Evolutionary conservation across 2,888 invertebrate species (phyloP), one percentile per base, ranked within the genome.

Genomic region (Tanytarsus gracilentus): DNA sequence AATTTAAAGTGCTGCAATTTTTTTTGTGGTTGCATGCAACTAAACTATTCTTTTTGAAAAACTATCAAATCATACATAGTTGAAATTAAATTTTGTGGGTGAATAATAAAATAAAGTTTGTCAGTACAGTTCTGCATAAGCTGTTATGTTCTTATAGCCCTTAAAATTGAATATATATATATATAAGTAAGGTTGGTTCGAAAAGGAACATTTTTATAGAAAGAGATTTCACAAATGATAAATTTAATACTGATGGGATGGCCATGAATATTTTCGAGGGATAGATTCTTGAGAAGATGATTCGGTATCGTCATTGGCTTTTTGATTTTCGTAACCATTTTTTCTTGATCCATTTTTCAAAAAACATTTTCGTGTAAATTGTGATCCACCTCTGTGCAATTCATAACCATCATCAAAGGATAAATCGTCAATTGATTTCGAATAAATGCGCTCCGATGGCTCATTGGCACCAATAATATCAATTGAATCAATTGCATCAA

Each of bases 321-420:
- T 14, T 18, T n/a, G 3, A 11, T 25, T 23, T 1, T n/a, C 53
- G 21, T 36, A 30, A 4, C 23, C 26, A 26, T 36, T 55, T 26
- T 25, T 16, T 7, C 16, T 11, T 4, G 27, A 11, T 18, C 44
- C 48, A 40, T 72, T 68, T 14, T 62, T 63, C 33, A 74, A 73
- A 64, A 74, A 74, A 51, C 69, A 73, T 62, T 73, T 70, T 0
- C 74, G 68, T 0, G 70, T 67, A 62, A 74, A 74, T 62, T 74
- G 73, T 0, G 74, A 74, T 0, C 71, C 72, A 1, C 58, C 58
- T 18, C 58, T 21, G 33, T 48, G 29, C 23, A 18, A 39, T 27
- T 56, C 18, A 40, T 39, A 39, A 26, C 44, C 56, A 16, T 44
- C 40, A 18, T 44, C 39, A 16, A 29, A 40, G 8, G 48, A 48